Percentiles rank a stretch among this genome's conserved stretches.
phyloP scores from a whole-genome alignment of 2,888 invertebrate genomes.

The Pollenia amentaria region DNA sequence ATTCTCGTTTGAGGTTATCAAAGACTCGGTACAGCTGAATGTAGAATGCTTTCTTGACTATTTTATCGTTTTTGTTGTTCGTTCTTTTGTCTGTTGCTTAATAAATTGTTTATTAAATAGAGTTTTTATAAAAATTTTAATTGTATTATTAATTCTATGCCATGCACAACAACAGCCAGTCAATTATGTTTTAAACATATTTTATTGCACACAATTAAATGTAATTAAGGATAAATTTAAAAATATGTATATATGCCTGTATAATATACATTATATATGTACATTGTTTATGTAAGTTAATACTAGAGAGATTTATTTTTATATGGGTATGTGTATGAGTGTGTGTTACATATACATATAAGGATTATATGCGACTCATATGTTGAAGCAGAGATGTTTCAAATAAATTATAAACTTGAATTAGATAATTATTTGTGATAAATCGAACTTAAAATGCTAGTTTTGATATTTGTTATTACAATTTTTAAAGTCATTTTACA shows the following conservation, averaged over 20 bases:
- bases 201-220: slow-evolving; percentile 71
- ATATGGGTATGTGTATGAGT: neutral
- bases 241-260: too few relatives aligned
- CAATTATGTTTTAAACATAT: slow-evolving; percentile 70
- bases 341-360: neutral
- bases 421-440: neutral
- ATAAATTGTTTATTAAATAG: slow-evolving; percentile 53
- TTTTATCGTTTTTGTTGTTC: neutral
- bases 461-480: too few relatives aligned
- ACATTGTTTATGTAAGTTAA: neutral
- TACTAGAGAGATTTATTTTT: slow-evolving; percentile 37
- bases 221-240: slow-evolving; percentile 61
- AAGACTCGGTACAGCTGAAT: neutral
- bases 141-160: slow-evolving; percentile 58
- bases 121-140: slow-evolving; percentile 38
- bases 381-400: slow-evolving; percentile 9
- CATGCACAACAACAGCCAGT: slow-evolving; percentile 45
- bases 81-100: neutral
- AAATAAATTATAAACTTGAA: neutral
- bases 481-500: too few relatives aligned
- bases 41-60: neutral
- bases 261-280: too few relatives aligned
- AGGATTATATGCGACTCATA: neutral
- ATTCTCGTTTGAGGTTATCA: neutral
- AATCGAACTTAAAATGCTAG: too few relatives aligned